phyloP scores from a whole-genome alignment of 2,113 vertebrate genomes.

The Pollachius pollachius region DNA sequence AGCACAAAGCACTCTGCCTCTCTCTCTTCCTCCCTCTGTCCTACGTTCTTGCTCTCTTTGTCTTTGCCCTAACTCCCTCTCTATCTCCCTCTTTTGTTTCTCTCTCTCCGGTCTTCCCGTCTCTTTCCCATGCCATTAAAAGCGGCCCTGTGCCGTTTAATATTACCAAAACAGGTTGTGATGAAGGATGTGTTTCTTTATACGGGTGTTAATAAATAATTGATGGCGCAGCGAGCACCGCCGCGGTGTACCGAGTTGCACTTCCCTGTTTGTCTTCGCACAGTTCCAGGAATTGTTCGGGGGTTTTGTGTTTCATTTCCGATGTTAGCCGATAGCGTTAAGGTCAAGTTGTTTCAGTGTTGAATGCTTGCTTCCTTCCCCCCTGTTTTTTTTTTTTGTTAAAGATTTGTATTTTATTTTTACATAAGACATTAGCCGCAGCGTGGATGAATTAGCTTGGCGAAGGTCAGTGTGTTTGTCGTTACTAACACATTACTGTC shows the following conservation, averaged over 20 bases:
- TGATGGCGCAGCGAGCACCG: conserved; percentile 50
- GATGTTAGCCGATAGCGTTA: conserved; percentile 61
- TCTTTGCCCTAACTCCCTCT: conserved; percentile 5
- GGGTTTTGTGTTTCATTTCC: conserved; percentile 56
- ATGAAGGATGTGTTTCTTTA: conserved; percentile 60
- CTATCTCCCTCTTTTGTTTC: neutral
- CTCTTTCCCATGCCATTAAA: neutral
- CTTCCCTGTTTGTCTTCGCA: conserved; percentile 66
- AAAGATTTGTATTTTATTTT: neutral
- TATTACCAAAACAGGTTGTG: conserved; percentile 31
- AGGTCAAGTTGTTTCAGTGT: conserved; percentile 62
- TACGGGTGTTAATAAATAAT: conserved; percentile 70
- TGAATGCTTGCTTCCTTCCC: conserved; percentile 64
- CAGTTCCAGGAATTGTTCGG: conserved; percentile 68
- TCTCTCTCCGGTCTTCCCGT: neutral
- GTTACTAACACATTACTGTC: neutral
- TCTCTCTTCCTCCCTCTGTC: conserved; percentile 14
- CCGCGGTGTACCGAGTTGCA: conserved; percentile 44
- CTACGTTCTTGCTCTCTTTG: conserved; percentile 12
- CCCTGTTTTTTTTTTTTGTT: conserved; percentile 45
- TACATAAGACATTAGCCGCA: conserved; percentile 50
- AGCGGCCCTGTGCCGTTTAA: conserved; percentile 1
- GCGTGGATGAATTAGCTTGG: conserved; percentile 49
- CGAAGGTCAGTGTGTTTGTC: conserved; percentile 53
- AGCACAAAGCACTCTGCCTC: neutral